Base-by-base conservation (phyloP, 2,113 vertebrate genomes). In the Varanus salvator region DNA sequence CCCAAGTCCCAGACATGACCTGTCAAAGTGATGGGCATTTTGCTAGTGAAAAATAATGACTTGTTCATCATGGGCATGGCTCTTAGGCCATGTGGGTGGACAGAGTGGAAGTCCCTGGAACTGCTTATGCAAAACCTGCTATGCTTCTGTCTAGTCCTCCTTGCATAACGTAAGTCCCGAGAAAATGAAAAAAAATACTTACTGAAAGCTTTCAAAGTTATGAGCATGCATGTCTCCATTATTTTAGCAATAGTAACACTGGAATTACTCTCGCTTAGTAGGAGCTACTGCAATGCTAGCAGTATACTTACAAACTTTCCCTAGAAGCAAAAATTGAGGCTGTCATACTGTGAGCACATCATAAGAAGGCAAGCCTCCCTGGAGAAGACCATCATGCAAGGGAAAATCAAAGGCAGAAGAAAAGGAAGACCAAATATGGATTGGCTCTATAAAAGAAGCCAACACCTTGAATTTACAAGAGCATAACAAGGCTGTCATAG, bases 21-120 rank as follows among this genome's bases (percentile, higher is more conserved):
- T 17, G 21, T 71, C 25, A 87, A 38, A 76, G 29, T 86, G 54
- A 88, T 82, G n/a, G 50, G 44, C 34, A 29, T 2, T n/a, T 89
- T 64, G 27, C 71, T 34, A 64, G 66, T 48, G 38, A 89, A 52
- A 83, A 89, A 83, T 60, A 64, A 75, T 81, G 66, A 88, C 29
- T 60, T 60, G 87, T 31, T 60, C 29, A 57, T 50, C 48, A 78
- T 34, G 29, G 76, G 23, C 27, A 38, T n/a, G 48, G 34, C 34
- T 69, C 12, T 71, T 60, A 15, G 54, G 72, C 60, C 57, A 52
- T 27, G 23, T 50, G 44, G 38, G 38, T 50, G 31, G 74, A 48
- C 44, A 31, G 25, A 48, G 17, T 87, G 54, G 52, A 38, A 78
- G 57, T 57, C 19, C 64, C 38, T 78, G 17, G 27, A 68, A 78